Evolutionary conservation across 2,113 vertebrate species (phyloP), one percentile per base, ranked within the genome.

Genomic region (Ranitomeya imitator): DNA sequence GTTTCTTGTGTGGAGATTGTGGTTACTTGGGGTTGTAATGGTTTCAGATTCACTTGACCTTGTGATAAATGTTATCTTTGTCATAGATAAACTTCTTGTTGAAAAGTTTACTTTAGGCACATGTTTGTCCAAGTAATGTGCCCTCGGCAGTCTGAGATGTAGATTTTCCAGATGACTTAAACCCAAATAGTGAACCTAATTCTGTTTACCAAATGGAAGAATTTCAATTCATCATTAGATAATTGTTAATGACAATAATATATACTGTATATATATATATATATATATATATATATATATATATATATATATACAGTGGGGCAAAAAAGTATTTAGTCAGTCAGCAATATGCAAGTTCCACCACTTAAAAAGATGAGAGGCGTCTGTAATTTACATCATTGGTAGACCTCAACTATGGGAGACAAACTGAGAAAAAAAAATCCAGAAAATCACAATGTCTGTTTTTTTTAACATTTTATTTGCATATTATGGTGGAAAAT

Each of bases 11-110:
- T 77, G 57, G 80, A 61, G 61, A 77, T 83, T 83, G 79, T 88
- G 87, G 65, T 77, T 61, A 87, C 85, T 83, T 15, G 26, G 51
- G 51, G 54, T 57, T 76, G 54, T 83, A 88, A 81, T 69, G 80
- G 80, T 83, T 73, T 83, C 80, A 77, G 77, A 88, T 88, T 83
- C 71, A 74, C 67, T 83, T 88, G 71, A 88, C 69, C 87, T 51
- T 63, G 71, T 31, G 59, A 88, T 88, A 88, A 88, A 88, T 88
- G 87, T 88, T 83, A 88, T 83, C 80, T 88, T 88, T 77, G 71
- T 73, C 52, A 83, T 77, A 88, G 71, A 88, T 83, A 88, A 83
- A 88, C 80, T 83, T 51, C 67, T 88, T 84, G 54, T 77, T 18
- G 7, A 84, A 69, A 82, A 59, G 79, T 82, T 87, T 82, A 82